Base-by-base conservation (phyloP, 2,888 invertebrate genomes). In the Alitta virens region DNA sequence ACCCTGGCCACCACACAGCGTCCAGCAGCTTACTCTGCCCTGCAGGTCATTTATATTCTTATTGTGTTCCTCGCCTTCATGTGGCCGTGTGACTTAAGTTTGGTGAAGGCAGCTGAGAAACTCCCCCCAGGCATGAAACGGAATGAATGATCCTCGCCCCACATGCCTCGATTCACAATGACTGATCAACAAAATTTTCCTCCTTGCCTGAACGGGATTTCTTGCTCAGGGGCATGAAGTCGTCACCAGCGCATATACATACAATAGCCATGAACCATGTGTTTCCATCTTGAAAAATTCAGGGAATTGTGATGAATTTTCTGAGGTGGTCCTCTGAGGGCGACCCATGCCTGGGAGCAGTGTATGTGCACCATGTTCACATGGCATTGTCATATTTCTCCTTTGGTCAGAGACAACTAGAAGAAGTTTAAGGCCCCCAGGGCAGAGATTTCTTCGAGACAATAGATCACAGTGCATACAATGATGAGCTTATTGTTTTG, bases 381-480 rank as follows among this genome's bases (percentile, higher is more conserved):
- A 33, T 33, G 33, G 33, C 33, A 33, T 33, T 33, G 33, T 33
- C 33, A 33, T 33, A 33, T 33, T 33, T 33, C 33, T 33, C 33
- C 33, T 33, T 33, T 33, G 33, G 33, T 33, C 33, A 33, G 33
- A 33, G 33, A 12, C 33, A 33, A 33, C 33, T n/a, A 9, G 46
- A 21, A 46, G 46, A 46, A 18, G 46, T 46, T 46, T 46, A 18
- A 21, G 21, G n/a, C 9, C 46, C 46, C n/a, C 7, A 16, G 46
- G 46, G 7, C 46, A 46, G n/a, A 46, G 46, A 46, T 18, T 18
- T 21, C n/a, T 21, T 18, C n/a, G 46, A 46, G 21, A 46, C 46
- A 46, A 46, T 46, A 46, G 46, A 46, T 46, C 46, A 18, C 21
- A 46, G n/a, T 46, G 46, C n/a, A 46, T 46, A 46, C 46, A 46